Conservation (phyloP, 2,888 invertebrate species). For the Drosophila atripex region DNA sequence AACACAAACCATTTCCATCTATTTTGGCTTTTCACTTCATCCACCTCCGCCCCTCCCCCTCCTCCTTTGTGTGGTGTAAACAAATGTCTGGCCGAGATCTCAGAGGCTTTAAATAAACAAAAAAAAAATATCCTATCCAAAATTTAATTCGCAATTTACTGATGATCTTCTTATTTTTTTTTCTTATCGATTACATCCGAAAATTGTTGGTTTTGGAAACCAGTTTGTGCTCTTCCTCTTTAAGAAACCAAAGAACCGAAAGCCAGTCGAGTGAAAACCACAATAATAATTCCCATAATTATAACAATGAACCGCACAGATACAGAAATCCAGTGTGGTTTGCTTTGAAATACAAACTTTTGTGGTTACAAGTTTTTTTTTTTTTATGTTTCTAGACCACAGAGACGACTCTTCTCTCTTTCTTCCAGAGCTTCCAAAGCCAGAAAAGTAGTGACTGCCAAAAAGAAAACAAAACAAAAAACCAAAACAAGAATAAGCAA, state of each 20-base stretch:
- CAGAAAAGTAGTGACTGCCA: conserved; percentile 56
- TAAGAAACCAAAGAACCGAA: conserved; percentile 13
- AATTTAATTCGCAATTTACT: conserved; percentile 39
- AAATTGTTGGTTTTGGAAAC: conserved; percentile 47
- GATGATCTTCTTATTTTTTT: conserved; percentile 22
- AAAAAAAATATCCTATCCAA: not conserved
- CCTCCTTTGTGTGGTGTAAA: conserved; percentile 12
- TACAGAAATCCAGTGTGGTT: conserved; percentile 47
- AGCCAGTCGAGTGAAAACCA: conserved; percentile 70
- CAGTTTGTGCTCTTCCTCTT: conserved; percentile 49
- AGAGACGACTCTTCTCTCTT: conserved; percentile 43
- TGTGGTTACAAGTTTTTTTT: conserved; percentile 45
- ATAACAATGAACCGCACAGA: conserved; percentile 66
- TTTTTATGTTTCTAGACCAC: conserved; percentile 68
- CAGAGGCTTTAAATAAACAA: conserved; percentile 26
- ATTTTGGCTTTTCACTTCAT: conserved; percentile 32
- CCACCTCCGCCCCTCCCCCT: not conserved
- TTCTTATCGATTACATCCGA: conserved; percentile 42
- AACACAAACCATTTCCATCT: conserved; percentile 36
- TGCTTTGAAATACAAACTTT: conserved; percentile 57
- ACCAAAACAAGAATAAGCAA: conserved; percentile 23
- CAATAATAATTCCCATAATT: conserved; percentile 77
- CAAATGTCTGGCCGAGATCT: conserved; percentile 34
- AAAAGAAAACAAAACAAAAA: conserved; percentile 52
- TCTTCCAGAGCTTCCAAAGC: conserved; percentile 49